Base-by-base conservation (phyloP, 1,140 invertebrate species). In the Bacillus rossius region DNA sequence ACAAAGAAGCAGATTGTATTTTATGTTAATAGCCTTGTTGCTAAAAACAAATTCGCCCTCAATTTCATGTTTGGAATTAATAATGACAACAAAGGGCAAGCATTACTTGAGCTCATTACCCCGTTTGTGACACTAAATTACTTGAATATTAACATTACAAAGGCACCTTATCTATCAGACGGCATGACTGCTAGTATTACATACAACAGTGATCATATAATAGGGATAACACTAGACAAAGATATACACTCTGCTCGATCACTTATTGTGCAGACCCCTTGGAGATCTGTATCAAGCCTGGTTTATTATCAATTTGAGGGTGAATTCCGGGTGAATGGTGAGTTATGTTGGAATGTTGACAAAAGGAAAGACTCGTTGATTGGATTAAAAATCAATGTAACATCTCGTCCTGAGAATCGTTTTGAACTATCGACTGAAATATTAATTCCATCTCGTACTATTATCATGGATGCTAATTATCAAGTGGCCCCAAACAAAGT, bases 301-400 rank as follows among this genome's bases (percentile, higher is more conserved):
- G 26, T 7, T 19, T 25, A 13, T 19, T 26, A 19, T 26, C 13
- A 16, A 17, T 25, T 52, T 19, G 20, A 25, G 10, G 48, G 16
- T 4, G 55, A 56, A 25, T 26, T 49, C 19, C 22, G 8, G 7
- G 20, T 56, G 22, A 25, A 34, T 2, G 22, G n/a, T 17, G 55
- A 56, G 37, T 17, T 56, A 7, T 25, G n/a, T 29, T 56, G 55
- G 55, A 45, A 56, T 23, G 17, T 53, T 2, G 17, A 56, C 25
- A 17, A 4, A 8, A 2, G n/a, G 43, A 16, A 14, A 5, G 25
- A 13, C 17, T 56, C 55, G 26, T n/a, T 26, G 2, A 4, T 40
- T 26, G 41, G 10, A 19, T 8, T 34, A n/a, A 4, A 16, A 23
- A 51, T 56, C 37, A 17, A 20, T 16, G 1, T 40, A 10, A 14